Conservation (phyloP, 2,113 vertebrate genomes). For the Periophthalmodon schlosseri region DNA sequence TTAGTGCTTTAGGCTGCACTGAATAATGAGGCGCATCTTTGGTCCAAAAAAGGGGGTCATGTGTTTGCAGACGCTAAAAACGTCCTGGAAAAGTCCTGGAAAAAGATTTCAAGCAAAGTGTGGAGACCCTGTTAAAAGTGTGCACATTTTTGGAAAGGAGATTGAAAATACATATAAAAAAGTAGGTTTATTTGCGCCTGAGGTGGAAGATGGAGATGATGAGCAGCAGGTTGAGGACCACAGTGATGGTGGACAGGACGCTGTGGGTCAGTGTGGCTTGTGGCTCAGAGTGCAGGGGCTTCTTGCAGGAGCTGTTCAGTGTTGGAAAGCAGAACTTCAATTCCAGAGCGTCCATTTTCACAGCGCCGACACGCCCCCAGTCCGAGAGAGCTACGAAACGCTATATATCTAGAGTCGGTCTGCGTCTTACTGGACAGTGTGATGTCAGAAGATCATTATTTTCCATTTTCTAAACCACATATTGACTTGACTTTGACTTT, state of each 20-base stretch:
- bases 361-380: background rate
- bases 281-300: background rate
- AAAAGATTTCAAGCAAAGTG: too few relatives aligned
- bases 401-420: background rate
- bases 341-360: slow-evolving; percentile 12
- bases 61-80: too few relatives aligned
- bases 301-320: slow-evolving; percentile 36
- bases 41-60: too few relatives aligned
- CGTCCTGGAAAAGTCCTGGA: too few relatives aligned
- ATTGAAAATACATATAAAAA: background rate
- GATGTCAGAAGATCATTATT: background rate
- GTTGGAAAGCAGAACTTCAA: slow-evolving; percentile 27
- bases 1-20: too few relatives aligned
- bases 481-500: too few relatives aligned
- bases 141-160: background rate
- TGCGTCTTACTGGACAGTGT: background rate
- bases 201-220: slow-evolving; percentile 49
- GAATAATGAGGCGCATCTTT: too few relatives aligned
- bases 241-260: slow-evolving; percentile 19
- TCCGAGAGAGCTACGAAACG: background rate
- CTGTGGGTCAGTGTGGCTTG: background rate
- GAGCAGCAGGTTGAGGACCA: slow-evolving; percentile 36
- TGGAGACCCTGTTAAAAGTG: background rate
- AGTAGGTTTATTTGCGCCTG: slow-evolving; percentile 4
- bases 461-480: background rate